Conservation (phyloP, 30 jellyfish, hydroid and myxozoan species). For the Aurelia coerulea region DNA sequence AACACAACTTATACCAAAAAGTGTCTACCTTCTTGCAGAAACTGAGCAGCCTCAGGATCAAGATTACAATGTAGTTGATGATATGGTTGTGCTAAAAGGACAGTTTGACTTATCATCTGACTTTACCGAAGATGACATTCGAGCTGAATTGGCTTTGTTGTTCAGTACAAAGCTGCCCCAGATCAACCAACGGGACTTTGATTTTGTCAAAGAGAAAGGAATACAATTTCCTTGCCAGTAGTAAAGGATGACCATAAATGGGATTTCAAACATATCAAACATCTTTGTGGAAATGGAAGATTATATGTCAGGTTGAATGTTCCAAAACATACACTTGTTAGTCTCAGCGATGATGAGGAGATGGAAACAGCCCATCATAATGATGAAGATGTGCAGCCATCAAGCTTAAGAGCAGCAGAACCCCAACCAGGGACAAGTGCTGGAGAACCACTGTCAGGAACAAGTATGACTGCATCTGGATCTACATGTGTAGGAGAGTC, state of each 20-base stretch:
- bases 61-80: conserved; percentile 23
- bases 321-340: too few species aligned
- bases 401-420: too few species aligned
- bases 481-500: too few species aligned
- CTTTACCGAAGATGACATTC: conserved; percentile 37
- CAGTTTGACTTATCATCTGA: conserved; percentile 31
- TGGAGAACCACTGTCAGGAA: too few species aligned
- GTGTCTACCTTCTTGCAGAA: conserved; percentile 21
- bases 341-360: too few species aligned
- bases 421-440: too few species aligned
- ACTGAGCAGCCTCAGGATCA: conserved; percentile 44
- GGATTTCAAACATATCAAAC: conserved; percentile 27
- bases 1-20: conserved; percentile 18
- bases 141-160: conserved; percentile 38
- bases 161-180: conserved; percentile 7
- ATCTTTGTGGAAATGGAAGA: conserved; percentile 30
- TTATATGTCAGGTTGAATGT: conserved; percentile 1
- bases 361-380: too few species aligned
- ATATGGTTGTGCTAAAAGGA: conserved; percentile 18
- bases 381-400: too few species aligned
- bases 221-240: too few species aligned
- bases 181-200: conserved; percentile 9
- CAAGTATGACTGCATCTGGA: too few species aligned
- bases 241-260: conserved; percentile 28
- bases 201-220: conserved; percentile 27